Conservation (phyloP, 2,888 invertebrate species). For the Epicampocera succincta region DNA sequence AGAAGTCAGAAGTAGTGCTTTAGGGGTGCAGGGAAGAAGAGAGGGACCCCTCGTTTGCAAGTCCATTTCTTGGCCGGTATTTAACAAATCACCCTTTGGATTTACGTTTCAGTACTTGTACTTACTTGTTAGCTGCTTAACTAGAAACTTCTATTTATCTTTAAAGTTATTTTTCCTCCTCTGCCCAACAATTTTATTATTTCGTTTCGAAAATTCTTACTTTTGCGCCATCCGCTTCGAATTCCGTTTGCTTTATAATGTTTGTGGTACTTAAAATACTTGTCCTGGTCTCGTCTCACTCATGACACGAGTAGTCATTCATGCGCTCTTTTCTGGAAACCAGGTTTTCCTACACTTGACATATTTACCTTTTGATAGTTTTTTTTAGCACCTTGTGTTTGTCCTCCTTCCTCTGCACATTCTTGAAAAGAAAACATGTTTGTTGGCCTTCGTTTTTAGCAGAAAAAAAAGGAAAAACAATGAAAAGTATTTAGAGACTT, state of each 20-base stretch:
- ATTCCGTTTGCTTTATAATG: conserved; percentile 2
- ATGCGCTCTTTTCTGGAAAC: background rate
- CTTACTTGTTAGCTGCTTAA: no score
- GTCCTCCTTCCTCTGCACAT: no score
- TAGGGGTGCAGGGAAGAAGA: no score
- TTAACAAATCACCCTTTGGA: no score
- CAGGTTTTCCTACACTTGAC: conserved; percentile 32
- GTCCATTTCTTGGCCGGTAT: no score
- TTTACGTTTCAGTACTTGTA: no score
- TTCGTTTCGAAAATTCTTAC: background rate
- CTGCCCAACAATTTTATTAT: background rate
- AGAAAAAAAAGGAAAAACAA: background rate
- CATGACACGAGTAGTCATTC: background rate
- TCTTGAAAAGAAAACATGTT: background rate
- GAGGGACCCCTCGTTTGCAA: no score
- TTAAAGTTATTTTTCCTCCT: no score
- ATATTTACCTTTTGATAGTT: conserved; percentile 42
- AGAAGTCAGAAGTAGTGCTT: no score
- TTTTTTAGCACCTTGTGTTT: background rate
- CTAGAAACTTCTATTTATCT: background rate
- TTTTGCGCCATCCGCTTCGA: conserved; percentile 24
- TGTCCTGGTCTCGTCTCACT: background rate
- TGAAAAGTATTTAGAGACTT: conserved; percentile 4
- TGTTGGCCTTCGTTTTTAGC: conserved; percentile 13
- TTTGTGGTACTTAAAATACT: background rate